Percentiles rank a stretch among this genome's conserved stretches.
Evolutionary conservation across 2,888 invertebrate species (phyloP).

Genomic region (Spisula subtruncata): DNA sequence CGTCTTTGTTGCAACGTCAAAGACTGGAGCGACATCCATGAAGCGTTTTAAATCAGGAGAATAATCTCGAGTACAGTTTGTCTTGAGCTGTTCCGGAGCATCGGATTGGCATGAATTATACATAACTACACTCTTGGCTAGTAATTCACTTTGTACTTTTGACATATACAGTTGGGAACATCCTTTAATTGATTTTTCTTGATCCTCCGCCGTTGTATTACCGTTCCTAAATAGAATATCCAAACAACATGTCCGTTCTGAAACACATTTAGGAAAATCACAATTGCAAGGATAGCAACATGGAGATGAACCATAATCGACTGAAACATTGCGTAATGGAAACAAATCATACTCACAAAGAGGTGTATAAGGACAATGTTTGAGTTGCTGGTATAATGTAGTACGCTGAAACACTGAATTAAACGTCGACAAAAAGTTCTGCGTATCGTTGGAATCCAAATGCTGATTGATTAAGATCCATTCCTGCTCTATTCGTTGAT

Average conservation of each 20-base stretch:
- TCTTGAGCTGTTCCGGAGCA: neutral
- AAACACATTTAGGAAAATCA: neutral
- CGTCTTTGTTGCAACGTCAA: neutral
- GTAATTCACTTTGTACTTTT: no score
- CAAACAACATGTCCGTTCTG: neutral
- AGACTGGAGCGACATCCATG: neutral
- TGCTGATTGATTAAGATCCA: neutral
- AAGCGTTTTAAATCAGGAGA: neutral
- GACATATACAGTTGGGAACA: no score
- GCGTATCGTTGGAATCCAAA: neutral
- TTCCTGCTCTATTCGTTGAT: no score
- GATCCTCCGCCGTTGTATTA: neutral
- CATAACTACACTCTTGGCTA: neutral
- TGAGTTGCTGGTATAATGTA: slow-evolving; percentile 3
- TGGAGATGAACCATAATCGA: neutral
- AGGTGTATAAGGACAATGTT: neutral
- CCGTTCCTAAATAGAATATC: neutral
- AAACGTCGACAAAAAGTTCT: slow-evolving; percentile 1
- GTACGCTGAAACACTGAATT: neutral
- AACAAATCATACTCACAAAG: slow-evolving; percentile 27
- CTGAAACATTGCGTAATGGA: no score
- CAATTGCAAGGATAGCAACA: slow-evolving; percentile 27
- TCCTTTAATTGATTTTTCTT: no score
- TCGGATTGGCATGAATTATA: neutral
- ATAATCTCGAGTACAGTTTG: slow-evolving; percentile 30